A percentile compares a stretch with the other conserved stretches of the same genome.
Conservation (phyloP, 2,888 invertebrate species). For the Teleiodes luculella region DNA sequence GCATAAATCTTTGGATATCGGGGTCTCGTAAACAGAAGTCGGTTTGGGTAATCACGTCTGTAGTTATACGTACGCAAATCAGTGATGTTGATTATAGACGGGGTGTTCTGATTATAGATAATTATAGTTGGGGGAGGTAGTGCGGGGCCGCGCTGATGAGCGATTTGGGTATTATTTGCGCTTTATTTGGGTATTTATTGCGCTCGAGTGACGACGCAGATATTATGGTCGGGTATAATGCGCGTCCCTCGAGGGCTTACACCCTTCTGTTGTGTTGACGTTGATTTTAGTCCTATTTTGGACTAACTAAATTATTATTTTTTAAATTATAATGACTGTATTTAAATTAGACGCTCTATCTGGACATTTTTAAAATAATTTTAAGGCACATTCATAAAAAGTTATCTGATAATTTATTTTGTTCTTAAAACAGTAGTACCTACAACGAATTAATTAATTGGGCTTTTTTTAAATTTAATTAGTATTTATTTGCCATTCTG, state of each 20-base stretch:
- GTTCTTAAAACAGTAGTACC: too few relatives aligned
- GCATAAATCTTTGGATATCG: conserved; percentile 12
- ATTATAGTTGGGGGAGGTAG: conserved; percentile 68
- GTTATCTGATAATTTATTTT: too few relatives aligned
- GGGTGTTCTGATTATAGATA: conserved; percentile 53
- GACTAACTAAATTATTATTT: conserved; percentile 12
- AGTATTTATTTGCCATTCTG: too few relatives aligned
- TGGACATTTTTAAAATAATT: too few relatives aligned
- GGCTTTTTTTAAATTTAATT: too few relatives aligned
- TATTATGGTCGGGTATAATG: conserved; percentile 65
- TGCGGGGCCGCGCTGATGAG: conserved; percentile 65
- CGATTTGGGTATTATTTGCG: conserved; percentile 83
- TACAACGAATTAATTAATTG: too few relatives aligned
- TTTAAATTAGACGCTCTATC: not conserved
- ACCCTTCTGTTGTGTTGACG: conserved; percentile 50
- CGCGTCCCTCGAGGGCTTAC: conserved; percentile 59
- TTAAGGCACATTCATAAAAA: too few relatives aligned
- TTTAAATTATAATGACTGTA: too few relatives aligned
- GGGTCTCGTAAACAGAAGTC: conserved; percentile 21
- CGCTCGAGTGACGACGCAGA: conserved; percentile 78
- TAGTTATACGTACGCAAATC: conserved; percentile 31
- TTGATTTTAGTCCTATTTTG: conserved; percentile 51
- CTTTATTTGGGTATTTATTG: conserved; percentile 82
- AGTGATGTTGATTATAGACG: conserved; percentile 29
- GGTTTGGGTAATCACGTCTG: conserved; percentile 36